Conservation (phyloP, 1,140 invertebrate species). For the Aradophagus sp. region DNA sequence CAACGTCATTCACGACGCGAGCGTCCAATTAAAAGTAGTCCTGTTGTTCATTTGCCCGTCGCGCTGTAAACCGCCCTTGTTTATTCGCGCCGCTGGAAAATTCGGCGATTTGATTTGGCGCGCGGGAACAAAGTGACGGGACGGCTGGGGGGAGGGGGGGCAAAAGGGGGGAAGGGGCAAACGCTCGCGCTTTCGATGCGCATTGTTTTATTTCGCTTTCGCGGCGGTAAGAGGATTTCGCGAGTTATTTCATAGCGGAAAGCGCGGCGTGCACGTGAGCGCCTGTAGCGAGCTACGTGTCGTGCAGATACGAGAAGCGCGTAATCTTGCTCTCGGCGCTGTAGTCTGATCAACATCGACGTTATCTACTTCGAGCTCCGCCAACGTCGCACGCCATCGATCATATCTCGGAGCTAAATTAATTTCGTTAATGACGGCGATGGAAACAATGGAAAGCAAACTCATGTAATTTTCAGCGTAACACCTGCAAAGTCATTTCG, state of each 20-base stretch:
- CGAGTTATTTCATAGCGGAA: constrained; percentile 36
- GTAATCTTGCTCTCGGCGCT: constrained; percentile 50
- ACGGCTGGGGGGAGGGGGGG: too few relatives aligned
- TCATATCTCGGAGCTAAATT: constrained; percentile 51
- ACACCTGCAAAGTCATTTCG: constrained; percentile 47
- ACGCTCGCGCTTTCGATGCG: too few relatives aligned
- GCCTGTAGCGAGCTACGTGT: constrained; percentile 49
- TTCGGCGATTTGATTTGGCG: too few relatives aligned
- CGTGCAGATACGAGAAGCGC: constrained; percentile 35
- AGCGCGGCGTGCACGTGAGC: constrained; percentile 33
- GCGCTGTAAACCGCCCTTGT: too few relatives aligned
- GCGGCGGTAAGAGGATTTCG: too few relatives aligned
- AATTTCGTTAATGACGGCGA: constrained; percentile 53
- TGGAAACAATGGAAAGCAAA: constrained; percentile 54
- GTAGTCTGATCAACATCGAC: constrained; percentile 53
- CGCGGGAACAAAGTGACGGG: too few relatives aligned
- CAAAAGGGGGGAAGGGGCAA: too few relatives aligned
- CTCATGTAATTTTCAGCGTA: constrained; percentile 48
- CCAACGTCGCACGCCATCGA: constrained; percentile 51
- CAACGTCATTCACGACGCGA: too few relatives aligned
- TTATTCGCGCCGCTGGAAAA: too few relatives aligned
- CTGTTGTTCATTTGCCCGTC: too few relatives aligned
- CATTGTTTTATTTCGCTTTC: too few relatives aligned
- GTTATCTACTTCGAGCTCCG: constrained; percentile 50
- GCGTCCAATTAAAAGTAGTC: too few relatives aligned